Evolutionary conservation across 2,888 invertebrate species (phyloP).

Genomic region (Blastobasis lacticolella): DNA sequence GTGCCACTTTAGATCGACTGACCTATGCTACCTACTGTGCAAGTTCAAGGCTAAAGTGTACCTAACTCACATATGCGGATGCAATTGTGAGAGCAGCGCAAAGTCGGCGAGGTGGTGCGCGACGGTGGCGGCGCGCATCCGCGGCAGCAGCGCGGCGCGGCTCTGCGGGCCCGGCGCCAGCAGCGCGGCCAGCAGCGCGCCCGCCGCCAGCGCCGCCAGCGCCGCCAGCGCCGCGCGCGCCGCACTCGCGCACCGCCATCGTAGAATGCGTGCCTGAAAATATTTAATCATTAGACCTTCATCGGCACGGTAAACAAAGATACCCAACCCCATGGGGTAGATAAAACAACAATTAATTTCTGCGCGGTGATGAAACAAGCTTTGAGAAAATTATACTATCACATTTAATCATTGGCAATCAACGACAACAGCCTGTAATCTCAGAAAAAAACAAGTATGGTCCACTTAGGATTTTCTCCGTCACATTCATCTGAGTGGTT

Average conservation of each 20-base stretch:
- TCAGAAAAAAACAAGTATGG: neutral
- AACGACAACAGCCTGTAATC: neutral
- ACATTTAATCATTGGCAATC: neutral
- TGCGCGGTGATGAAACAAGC: neutral
- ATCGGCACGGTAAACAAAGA: neutral
- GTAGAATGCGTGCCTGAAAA: neutral
- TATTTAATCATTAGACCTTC: neutral
- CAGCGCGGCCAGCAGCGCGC: constrained; percentile 13
- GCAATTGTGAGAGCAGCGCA: constrained; percentile 29
- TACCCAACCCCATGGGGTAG: neutral
- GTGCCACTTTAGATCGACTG: neutral
- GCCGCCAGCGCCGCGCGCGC: constrained; percentile 4
- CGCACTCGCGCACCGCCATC: constrained; percentile 5
- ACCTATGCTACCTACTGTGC: neutral
- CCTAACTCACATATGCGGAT: constrained; percentile 17
- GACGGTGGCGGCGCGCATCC: constrained; percentile 14
- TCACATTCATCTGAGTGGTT: too few relatives aligned
- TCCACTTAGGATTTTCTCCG: too few relatives aligned
- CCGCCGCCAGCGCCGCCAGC: constrained; percentile 3
- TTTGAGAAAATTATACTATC: neutral
- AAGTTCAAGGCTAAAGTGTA: neutral
- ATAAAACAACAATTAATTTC: neutral
- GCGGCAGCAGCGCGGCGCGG: constrained; percentile 6
- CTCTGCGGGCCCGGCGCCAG: neutral
- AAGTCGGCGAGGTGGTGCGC: constrained; percentile 47